These are phyloP conservation scores for Drosophila borealis DNA, from an alignment of 2,888 invertebrate genomes.

Conservation along the genomic window DNA sequence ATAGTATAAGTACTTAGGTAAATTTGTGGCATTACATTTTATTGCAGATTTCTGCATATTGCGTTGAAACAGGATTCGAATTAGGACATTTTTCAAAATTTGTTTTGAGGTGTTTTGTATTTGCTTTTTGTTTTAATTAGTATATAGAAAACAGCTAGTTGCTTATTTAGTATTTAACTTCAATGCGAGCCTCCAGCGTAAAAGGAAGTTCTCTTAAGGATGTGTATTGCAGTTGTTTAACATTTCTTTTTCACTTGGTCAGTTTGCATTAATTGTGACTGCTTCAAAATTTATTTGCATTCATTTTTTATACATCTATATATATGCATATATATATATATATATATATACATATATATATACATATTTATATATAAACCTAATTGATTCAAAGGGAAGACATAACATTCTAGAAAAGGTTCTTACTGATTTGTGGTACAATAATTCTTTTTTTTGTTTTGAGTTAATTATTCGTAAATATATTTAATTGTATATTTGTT, in stretches of 20 bases:
- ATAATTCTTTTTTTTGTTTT: slow-evolving; percentile 38
- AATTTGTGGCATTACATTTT: slow-evolving; percentile 56
- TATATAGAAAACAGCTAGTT: slow-evolving; percentile 27
- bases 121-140: slow-evolving; percentile 22
- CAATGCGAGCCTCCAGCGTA: slow-evolving; percentile 18
- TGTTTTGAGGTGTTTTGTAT: slow-evolving; percentile 23
- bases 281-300: slow-evolving; percentile 10
- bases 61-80: slow-evolving; percentile 54
- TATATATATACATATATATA: slow-evolving; percentile 1
- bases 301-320: slow-evolving; percentile 19
- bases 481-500: slow-evolving; percentile 69
- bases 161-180: slow-evolving; percentile 20
- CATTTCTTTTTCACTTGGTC: slow-evolving; percentile 33
- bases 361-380: slow-evolving; percentile 22
- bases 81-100: slow-evolving; percentile 51
- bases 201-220: slow-evolving; percentile 7
- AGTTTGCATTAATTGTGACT: slow-evolving; percentile 32
- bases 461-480: slow-evolving; percentile 36
- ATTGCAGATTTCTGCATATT: slow-evolving; percentile 32
- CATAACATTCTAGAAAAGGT: slow-evolving; percentile 81
- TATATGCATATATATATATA: slow-evolving; percentile 1
- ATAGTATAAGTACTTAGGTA: slow-evolving; percentile 53
- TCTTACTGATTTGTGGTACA: slow-evolving; percentile 68
- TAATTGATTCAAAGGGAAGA: slow-evolving; percentile 79
- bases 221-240: slow-evolving; percentile 8